phyloP scores from a whole-genome alignment of 2,888 invertebrate genomes.

The Conops quadrifasciatus region DNA sequence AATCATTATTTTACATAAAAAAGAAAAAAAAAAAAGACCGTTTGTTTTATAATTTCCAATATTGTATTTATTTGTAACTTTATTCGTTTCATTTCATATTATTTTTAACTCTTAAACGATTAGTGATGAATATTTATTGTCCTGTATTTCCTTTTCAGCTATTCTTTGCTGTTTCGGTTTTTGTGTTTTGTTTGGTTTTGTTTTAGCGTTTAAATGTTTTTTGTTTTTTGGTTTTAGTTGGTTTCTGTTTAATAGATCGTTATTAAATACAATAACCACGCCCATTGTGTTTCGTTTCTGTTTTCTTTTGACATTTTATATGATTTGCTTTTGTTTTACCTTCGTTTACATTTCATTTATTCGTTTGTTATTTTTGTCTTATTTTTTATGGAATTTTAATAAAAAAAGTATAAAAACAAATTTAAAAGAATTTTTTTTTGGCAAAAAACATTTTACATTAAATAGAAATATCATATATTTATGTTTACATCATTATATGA shows the following conservation, averaged over 20 bases:
- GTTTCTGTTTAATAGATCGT: background rate
- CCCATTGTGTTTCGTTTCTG: conserved; percentile 3
- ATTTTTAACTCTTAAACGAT: conserved; percentile 20
- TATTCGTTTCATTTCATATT: conserved; percentile 22
- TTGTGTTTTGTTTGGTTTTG: conserved; percentile 1
- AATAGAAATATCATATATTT: background rate
- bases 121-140: conserved; percentile 46
- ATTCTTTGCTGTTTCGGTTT: conserved; percentile 38
- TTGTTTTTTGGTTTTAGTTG: background rate
- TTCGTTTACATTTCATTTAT: conserved; percentile 20
- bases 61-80: conserved; percentile 30
- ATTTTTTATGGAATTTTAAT: conserved; percentile 3
- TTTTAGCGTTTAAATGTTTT: background rate
- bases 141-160: conserved; percentile 50
- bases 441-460: conserved; percentile 3
- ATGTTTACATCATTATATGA: conserved; percentile 2
- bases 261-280: conserved; percentile 4
- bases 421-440: background rate
- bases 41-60: conserved; percentile 19
- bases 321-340: conserved; percentile 14
- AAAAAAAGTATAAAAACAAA: conserved; percentile 13
- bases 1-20: no score
- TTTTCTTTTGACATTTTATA: conserved; percentile 10
- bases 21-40: no score
- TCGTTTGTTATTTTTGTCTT: background rate